phyloP scores from a whole-genome alignment of 2,888 invertebrate species.

The Ferdinandea cuprea region DNA sequence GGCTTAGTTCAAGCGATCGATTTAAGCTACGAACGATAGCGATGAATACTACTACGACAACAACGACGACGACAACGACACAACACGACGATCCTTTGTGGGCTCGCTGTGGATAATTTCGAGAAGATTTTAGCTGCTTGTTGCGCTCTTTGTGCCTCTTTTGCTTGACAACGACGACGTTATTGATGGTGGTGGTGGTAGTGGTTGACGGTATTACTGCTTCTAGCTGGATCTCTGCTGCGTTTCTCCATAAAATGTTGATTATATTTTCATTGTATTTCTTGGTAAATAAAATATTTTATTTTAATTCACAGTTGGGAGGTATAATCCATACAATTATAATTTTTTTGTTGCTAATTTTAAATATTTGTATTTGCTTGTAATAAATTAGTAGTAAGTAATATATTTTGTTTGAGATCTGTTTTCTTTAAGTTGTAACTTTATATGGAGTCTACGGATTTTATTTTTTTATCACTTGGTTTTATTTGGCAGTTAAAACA shows the following conservation, averaged over 20 bases:
- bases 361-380: constrained; percentile 13
- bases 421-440: constrained; percentile 68
- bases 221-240: constrained; percentile 38
- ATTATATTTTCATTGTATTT: constrained; percentile 45
- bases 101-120: constrained; percentile 65
- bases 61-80: constrained; percentile 26
- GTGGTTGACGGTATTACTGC: constrained; percentile 50
- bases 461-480: constrained; percentile 70
- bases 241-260: constrained; percentile 41
- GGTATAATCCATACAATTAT: constrained; percentile 48
- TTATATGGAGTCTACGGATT: constrained; percentile 62
- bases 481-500: constrained; percentile 72
- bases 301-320: constrained; percentile 41
- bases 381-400: constrained; percentile 47
- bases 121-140: constrained; percentile 66
- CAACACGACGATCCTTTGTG: constrained; percentile 68
- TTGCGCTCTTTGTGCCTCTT: constrained; percentile 64
- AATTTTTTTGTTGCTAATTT: constrained; percentile 23
- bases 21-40: constrained; percentile 57
- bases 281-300: constrained; percentile 42
- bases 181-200: constrained; percentile 34
- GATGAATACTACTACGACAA: constrained; percentile 20
- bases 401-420: constrained; percentile 63
- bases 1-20: constrained; percentile 45
- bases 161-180: constrained; percentile 43